Evolutionary conservation across 35 echinoderm and acorn worm genomes (phyloP), one percentile per base, ranked within the genome.

Genomic region (Stichopus chloronotus): DNA sequence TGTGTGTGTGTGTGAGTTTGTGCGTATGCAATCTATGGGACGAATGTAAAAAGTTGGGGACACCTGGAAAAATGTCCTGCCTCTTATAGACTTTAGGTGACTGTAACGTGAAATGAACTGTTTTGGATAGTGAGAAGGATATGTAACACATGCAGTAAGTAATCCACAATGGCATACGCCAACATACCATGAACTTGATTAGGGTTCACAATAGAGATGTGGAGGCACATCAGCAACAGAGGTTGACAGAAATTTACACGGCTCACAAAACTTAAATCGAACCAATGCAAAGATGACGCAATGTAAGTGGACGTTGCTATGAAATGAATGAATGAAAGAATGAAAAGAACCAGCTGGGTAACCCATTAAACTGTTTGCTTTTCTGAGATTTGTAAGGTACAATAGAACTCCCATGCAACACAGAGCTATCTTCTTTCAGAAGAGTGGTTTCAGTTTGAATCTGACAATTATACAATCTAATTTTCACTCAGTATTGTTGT

Each of bases 301-400:
- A 71, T 71, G 63, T 71, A 71, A 71, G 63, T 71, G n/a, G 63
- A 71, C 11, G n/a, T 71, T 71, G 63, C n/a, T 71, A n/a, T 71
- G 1, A 71, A 13, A 71, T 3, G 30, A 43, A 43, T 43, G 30
- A 43, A 43, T 43, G n/a, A 71, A 71, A 71, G 63, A 2, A 71
- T 71, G 11, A 71, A 71, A 71, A 71, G 63, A 71, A 71, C 4
- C 11, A 71, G 63, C 63, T 71, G 1, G 63, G 63, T 71, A 71
- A 71, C 63, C 63, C 63, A 71, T 71, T 71, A 71, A n/a, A 71
- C 63, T 71, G 63, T 71, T 71, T n/a, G 63, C 63, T 71, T 71
- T 71, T 71, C 63, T 71, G 63, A 71, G 63, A 71, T 71, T 71
- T 71, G 63, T 71, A n/a, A 71, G 63, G 63, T n/a, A 71, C 63